Percentiles rank a stretch among this genome's conserved stretches.
Evolutionary conservation across 1,140 invertebrate species (phyloP).

Genomic region (Macrobrachium nipponense): DNA sequence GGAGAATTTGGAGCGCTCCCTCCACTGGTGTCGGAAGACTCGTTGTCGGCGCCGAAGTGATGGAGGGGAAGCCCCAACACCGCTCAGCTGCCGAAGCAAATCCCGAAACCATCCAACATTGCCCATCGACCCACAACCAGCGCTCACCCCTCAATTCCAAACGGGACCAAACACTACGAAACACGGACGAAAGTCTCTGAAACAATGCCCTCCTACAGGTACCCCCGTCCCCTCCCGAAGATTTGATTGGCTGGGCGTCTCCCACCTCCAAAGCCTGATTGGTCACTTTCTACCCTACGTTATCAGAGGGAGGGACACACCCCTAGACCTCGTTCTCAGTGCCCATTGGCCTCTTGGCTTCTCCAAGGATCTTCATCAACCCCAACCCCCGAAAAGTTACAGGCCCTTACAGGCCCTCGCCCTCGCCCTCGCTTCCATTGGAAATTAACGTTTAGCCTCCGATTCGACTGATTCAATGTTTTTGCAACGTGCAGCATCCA

Average conservation of each 20-base stretch:
- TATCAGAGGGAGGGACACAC: constrained; percentile 9
- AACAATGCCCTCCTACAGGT: constrained; percentile 11
- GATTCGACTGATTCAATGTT: too few species aligned
- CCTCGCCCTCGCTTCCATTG: too few species aligned
- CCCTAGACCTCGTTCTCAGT: background rate
- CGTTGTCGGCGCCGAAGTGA: constrained; percentile 37
- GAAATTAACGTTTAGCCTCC: too few species aligned
- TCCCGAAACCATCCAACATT: constrained; percentile 15
- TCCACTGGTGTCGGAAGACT: background rate
- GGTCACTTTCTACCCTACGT: constrained; percentile 29
- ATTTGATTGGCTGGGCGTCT: constrained; percentile 4
- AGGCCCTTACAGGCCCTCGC: too few species aligned
- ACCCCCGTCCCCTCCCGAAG: background rate
- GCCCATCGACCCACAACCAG: constrained; percentile 5
- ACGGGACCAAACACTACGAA: constrained; percentile 20
- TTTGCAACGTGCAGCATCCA: too few species aligned
- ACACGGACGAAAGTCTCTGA: background rate
- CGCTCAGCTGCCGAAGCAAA: constrained; percentile 14
- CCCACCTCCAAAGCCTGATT: constrained; percentile 5
- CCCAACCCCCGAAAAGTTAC: too few species aligned
- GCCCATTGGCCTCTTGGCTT: constrained; percentile 11
- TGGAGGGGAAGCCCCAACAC: constrained; percentile 31
- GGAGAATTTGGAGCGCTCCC: constrained; percentile 17
- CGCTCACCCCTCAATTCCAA: constrained; percentile 10
- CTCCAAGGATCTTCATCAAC: too few species aligned